Base-by-base conservation (phyloP, 2,888 invertebrate genomes). In the Diploptera punctata region DNA sequence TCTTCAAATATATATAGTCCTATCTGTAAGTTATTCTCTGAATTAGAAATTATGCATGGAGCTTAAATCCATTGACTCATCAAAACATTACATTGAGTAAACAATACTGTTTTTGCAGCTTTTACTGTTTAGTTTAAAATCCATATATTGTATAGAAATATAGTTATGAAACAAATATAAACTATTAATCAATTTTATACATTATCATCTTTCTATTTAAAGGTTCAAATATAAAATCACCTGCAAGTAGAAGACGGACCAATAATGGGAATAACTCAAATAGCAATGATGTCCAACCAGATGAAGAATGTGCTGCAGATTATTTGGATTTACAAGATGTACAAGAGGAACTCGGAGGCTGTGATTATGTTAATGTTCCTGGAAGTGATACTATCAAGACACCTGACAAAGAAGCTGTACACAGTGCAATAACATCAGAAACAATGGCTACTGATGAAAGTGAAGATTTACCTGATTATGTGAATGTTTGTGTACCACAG, bases 391-490 rank as follows among this genome's bases (percentile, higher is more conserved):
- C 29, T 29, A 9, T 1, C 3, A 57, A 57, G 1, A n/a, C 7
- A 1, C n/a, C 52, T 52, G 13, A 1, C 7, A 21, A 18, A 52
- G 21, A 52, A 21, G 24, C 52, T 52, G 31, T 16, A 16, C 21
- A 26, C n/a, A n/a, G 3, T 57, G 31, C 29, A 33, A 33, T 33
- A 24, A 57, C 16, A 13, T 57, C 31, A 57, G 52, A 24, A 10
- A 24, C 57, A 16, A n/a, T n/a, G 4, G 26, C 16, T 2, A 57
- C 26, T 57, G 57, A 57, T 16, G 29, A n/a, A 16, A n/a, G n/a
- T 5, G 57, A 57, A 7, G n/a, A n/a, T n/a, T 57, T 57, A n/a
- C 57, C 57, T n/a, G 57, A 57, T 1, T 57, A 57, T 57, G 57
- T 57, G n/a, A 57, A 57, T 52, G 52, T 52, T 19, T 1, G 1